These are phyloP conservation scores for Diarsia dahlii DNA, from an alignment of 2,888 invertebrate genomes.

Conservation along the genomic window DNA sequence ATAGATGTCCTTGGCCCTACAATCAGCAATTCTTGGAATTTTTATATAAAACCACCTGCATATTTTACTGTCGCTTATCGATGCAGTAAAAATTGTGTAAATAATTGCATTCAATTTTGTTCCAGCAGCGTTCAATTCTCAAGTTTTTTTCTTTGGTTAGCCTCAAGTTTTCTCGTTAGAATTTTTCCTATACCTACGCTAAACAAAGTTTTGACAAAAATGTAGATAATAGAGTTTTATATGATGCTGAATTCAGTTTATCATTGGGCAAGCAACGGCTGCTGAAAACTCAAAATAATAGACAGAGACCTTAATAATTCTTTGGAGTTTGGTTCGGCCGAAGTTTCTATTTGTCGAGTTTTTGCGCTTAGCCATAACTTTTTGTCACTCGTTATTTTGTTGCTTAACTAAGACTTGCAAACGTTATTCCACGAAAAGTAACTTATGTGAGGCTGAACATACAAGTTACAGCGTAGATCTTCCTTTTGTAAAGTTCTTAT, in stretches of 20 bases:
- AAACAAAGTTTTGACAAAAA: too few species aligned
- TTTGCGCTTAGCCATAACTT: not conserved
- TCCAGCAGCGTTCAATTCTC: not conserved
- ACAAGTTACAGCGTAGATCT: not conserved
- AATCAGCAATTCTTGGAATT: constrained; percentile 37
- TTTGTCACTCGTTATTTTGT: not conserved
- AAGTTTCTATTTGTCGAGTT: not conserved
- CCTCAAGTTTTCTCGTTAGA: not conserved
- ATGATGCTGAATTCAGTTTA: too few species aligned
- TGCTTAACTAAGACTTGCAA: not conserved
- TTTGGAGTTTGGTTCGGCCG: not conserved
- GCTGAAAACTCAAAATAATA: not conserved
- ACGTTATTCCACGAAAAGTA: not conserved
- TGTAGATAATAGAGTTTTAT: too few species aligned
- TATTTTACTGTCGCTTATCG: constrained; percentile 21
- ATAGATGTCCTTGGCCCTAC: constrained; percentile 29
- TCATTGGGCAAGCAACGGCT: not conserved
- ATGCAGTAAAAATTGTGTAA: not conserved
- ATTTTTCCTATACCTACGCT: too few species aligned
- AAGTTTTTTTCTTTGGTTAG: constrained; percentile 10
- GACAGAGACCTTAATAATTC: not conserved
- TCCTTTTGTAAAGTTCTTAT: not conserved
- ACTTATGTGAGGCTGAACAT: not conserved
- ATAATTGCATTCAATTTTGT: constrained; percentile 5
- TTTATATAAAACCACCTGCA: constrained; percentile 21